These are phyloP conservation scores for Toxotes lorentzi DNA, from an alignment of 2,797 vertebrate genomes.

Conservation along the genomic window DNA sequence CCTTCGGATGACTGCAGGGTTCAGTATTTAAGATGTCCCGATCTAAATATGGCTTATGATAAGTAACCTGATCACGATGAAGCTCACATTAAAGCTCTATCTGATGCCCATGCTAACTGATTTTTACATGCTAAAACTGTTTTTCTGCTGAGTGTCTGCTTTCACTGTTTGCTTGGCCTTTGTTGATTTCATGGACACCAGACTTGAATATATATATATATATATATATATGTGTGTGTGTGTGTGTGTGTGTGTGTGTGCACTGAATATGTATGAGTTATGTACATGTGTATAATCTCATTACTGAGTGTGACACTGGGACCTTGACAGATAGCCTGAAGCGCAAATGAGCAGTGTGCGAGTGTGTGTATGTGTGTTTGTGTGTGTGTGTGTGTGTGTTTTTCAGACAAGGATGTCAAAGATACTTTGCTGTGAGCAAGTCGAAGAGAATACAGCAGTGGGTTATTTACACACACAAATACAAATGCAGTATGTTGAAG, in stretches of 20 bases:
- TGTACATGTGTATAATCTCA: conserved; percentile 57
- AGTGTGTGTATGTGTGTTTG: conserved; percentile 15
- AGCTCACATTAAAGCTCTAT: conserved; percentile 4
- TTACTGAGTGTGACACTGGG: conserved; percentile 61
- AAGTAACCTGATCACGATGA: not conserved
- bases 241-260: not conserved
- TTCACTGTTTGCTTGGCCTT: not conserved
- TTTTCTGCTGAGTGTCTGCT: not conserved
- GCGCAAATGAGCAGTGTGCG: conserved; percentile 38
- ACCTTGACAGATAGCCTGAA: conserved; percentile 68
- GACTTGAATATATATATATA: conserved; percentile 7
- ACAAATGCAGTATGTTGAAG: conserved; percentile 36
- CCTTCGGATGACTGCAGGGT: conserved; percentile 1
- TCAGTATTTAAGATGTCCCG: conserved; percentile 5
- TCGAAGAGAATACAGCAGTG: conserved; percentile 37
- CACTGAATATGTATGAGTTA: conserved; percentile 22
- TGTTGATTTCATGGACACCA: conserved; percentile 20
- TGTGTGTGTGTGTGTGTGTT: conserved; percentile 16
- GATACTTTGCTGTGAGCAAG: conserved; percentile 23
- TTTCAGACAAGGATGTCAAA: conserved; percentile 64
- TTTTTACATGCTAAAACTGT: conserved; percentile 12
- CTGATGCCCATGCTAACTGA: not conserved
- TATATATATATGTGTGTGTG: not conserved
- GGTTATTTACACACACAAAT: conserved; percentile 66
- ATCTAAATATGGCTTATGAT: conserved; percentile 8